Percentiles rank a stretch among this genome's conserved stretches.
phyloP scores from a whole-genome alignment of 2,113 vertebrate genomes.

The Tauraco erythrolophus region DNA sequence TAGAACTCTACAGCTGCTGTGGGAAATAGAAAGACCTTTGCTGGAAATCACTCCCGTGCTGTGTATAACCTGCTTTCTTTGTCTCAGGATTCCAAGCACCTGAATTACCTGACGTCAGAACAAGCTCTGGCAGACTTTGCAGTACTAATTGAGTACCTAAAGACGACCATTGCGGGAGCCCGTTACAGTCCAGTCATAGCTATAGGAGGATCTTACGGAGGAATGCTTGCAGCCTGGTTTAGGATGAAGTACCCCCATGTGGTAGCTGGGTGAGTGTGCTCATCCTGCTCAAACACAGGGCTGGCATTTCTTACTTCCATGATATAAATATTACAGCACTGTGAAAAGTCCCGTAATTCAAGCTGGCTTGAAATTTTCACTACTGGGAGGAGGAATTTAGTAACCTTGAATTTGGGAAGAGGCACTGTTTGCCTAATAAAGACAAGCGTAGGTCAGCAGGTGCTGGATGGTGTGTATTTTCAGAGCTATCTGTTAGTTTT shows the following conservation, averaged over 20 bases:
- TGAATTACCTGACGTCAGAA: constrained; percentile 95
- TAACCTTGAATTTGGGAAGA: not conserved
- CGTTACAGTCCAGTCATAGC: constrained; percentile 87
- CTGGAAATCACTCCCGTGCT: not conserved
- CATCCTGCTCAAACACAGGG: not conserved
- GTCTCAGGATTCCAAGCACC: constrained; percentile 87
- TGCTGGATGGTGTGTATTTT: not conserved
- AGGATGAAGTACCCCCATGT: constrained; percentile 95
- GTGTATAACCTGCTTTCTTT: not conserved
- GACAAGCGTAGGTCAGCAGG: not conserved
- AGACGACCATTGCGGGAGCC: constrained; percentile 74
- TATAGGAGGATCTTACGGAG: constrained; percentile 94
- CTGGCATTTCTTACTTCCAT: not conserved
- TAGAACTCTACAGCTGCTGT: not conserved
- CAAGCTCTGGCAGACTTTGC: constrained; percentile 95
- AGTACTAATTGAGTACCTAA: constrained; percentile 84
- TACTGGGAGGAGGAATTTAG: not conserved
- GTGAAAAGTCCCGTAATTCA: not conserved
- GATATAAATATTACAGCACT: not conserved
- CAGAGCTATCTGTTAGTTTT: not conserved
- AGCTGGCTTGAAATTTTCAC: not conserved
- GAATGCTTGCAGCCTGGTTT: constrained; percentile 96
- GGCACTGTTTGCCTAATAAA: not conserved
- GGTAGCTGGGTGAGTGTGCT: constrained; percentile 86
- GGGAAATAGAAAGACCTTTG: not conserved